Percentiles rank a stretch among this genome's conserved stretches.
Evolutionary conservation across 1,140 invertebrate genomes (phyloP).

Genomic region (Cyphomyrmex costatus): DNA sequence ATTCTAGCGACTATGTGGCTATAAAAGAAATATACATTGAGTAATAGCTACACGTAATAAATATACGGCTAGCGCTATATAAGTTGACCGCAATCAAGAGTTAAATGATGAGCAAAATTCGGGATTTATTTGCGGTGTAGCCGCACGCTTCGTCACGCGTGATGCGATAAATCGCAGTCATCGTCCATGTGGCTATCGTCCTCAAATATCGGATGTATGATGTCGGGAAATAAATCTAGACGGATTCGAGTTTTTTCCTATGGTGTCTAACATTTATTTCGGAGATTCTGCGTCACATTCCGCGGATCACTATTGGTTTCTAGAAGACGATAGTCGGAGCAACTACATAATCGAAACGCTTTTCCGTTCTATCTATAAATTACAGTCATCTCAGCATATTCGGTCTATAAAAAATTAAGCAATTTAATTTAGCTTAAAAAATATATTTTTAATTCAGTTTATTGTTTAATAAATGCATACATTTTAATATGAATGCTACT

Average conservation of each 20-base stretch:
- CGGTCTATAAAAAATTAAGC: too few relatives aligned
- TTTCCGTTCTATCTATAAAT: constrained; percentile 61
- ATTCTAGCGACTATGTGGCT: not conserved
- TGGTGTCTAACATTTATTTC: constrained; percentile 2
- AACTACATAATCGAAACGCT: constrained; percentile 24
- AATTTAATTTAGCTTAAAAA: too few relatives aligned
- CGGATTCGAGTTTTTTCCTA: constrained; percentile 20
- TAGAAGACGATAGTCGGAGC: too few relatives aligned
- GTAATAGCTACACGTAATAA: not conserved
- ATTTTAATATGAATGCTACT: too few relatives aligned
- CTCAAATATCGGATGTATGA: constrained; percentile 49
- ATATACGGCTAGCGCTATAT: constrained; percentile 17
- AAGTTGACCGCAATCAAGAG: not conserved
- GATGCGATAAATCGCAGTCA: constrained; percentile 50
- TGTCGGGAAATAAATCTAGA: constrained; percentile 27
- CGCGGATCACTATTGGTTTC: too few relatives aligned
- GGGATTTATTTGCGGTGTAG: constrained; percentile 29
- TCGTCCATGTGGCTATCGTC: constrained; percentile 36
- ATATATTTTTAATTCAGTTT: too few relatives aligned
- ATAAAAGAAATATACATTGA: not conserved
- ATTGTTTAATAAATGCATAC: too few relatives aligned
- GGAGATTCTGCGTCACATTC: not conserved
- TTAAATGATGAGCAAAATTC: constrained; percentile 59
- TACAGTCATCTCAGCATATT: constrained; percentile 24
- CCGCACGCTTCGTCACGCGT: constrained; percentile 50